Evolutionary conservation across 2,113 vertebrate genomes (phyloP).

Genomic region (Scartelaos histophorus): DNA sequence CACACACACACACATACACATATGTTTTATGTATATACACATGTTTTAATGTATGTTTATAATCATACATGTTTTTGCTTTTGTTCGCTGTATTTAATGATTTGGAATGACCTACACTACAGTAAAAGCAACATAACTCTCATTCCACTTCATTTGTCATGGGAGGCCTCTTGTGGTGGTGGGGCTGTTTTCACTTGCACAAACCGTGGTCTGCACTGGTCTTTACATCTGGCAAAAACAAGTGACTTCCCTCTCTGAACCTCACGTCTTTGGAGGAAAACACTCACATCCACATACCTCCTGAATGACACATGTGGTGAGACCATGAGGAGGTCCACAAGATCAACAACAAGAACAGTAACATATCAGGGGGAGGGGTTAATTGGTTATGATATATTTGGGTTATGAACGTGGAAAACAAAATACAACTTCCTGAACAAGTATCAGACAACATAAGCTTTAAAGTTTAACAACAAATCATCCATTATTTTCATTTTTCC

Average conservation of each 20-base stretch:
- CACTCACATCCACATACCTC: slow-evolving; percentile 7
- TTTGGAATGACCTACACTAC: neutral
- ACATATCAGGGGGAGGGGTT: neutral
- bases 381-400: neutral
- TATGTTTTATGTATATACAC: too few species aligned
- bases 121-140: neutral
- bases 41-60: too few species aligned
- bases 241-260: slow-evolving; percentile 11
- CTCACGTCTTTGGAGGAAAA: slow-evolving; percentile 5
- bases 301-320: slow-evolving; percentile 20
- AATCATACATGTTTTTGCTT: neutral
- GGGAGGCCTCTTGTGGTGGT: neutral
- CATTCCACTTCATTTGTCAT: slow-evolving; percentile 8
- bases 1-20: too few species aligned
- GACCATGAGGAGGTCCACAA: slow-evolving; percentile 16
- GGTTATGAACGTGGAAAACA: neutral
- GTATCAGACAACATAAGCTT: too few species aligned
- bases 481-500: too few species aligned
- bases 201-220: neutral
- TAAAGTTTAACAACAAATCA: too few species aligned
- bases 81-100: neutral
- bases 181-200: slow-evolving; percentile 5
- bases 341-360: slow-evolving; percentile 40
- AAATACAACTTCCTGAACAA: neutral
- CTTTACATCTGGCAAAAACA: slow-evolving; percentile 17